Evolutionary conservation across 2,888 invertebrate species (phyloP), one percentile per base, ranked within the genome.

Genomic region (Apodemia zela): DNA sequence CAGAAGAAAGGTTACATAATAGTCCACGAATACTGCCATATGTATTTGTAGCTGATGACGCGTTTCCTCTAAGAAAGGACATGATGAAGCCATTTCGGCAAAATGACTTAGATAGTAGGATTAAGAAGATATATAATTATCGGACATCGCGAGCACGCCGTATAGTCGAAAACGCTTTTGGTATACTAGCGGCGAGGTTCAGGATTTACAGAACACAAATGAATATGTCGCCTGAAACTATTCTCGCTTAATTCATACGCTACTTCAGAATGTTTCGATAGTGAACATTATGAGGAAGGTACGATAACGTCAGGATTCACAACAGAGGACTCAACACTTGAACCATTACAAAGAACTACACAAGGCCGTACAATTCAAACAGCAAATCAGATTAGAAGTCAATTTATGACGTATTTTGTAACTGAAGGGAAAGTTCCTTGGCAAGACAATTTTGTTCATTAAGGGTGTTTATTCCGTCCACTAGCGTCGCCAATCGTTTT

Each of bases 11-110:
- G 47, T 29, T 62, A n/a, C 59, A 61, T 62, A 58, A 66, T 62
- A 45, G 45, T 45, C 45, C 45, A 45, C 60, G 63, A 63, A 63
- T 29, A 57, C 59, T 69, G 35, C 66, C 67, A 60, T 65, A 70
- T 62, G 66, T 68, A 59, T 67, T 69, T 67, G 66, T 69, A 38
- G 68, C 63, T 63, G 71, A 69, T 63, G 68, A 71, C 45, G 69
- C 67, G 38, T 71, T 69, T 59, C 65, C 68, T 35, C 59, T 70
- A 49, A 63, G 67, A 60, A 38, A 65, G 33, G 71, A 75, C 66
- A 70, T 73, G 60, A 67, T 73, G 49, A 75, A 74, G 67, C 72
- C 73, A 63, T 73, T 66, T 67, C 67, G 71, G 29, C 71, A 70
- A 68, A 65, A 61, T 47, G 66, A 66, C 62, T 68, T 72, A 64